These are phyloP conservation scores for Melanargia galathea DNA, from an alignment of 2,888 invertebrate genomes.

Conservation along the genomic window DNA sequence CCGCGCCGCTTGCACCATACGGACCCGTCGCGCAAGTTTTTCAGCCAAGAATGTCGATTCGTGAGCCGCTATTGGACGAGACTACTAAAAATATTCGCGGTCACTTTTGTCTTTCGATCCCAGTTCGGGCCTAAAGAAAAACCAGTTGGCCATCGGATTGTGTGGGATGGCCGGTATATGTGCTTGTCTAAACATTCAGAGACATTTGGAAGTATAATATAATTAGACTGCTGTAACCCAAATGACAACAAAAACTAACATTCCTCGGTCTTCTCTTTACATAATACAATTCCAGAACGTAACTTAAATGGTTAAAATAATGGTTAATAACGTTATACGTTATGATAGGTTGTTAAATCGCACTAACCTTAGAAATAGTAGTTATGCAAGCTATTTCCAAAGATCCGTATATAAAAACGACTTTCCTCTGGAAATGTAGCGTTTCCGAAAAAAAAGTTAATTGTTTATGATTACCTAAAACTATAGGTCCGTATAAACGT, in stretches of 20 bases:
- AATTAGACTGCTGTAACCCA: slow-evolving; percentile 1
- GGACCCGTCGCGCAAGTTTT: slow-evolving; percentile 43
- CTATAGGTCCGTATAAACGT: neutral
- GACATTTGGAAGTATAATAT: slow-evolving; percentile 8
- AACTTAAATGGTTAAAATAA: neutral
- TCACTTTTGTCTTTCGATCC: slow-evolving; percentile 31
- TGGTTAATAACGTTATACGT: too few species aligned
- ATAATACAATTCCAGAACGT: neutral
- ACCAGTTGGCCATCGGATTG: slow-evolving; percentile 18
- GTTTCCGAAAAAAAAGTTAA: too few species aligned
- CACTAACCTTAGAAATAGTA: neutral
- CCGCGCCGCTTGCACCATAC: slow-evolving; percentile 22
- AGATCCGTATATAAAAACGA: too few species aligned
- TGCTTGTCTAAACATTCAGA: slow-evolving; percentile 11
- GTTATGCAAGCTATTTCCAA: too few species aligned
- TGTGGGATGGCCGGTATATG: slow-evolving; percentile 16
- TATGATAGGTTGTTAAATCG: neutral
- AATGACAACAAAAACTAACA: neutral
- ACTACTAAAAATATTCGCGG: slow-evolving; percentile 35
- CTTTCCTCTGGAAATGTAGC: too few species aligned
- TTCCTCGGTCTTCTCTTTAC: neutral
- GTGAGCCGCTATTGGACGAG: slow-evolving; percentile 34
- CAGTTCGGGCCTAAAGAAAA: slow-evolving; percentile 30
- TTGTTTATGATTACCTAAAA: too few species aligned
- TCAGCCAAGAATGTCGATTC: slow-evolving; percentile 45